Percentiles rank a stretch among this genome's conserved stretches.
phyloP scores from a whole-genome alignment of 2,113 vertebrate species.

The Aleadryas rufinucha region DNA sequence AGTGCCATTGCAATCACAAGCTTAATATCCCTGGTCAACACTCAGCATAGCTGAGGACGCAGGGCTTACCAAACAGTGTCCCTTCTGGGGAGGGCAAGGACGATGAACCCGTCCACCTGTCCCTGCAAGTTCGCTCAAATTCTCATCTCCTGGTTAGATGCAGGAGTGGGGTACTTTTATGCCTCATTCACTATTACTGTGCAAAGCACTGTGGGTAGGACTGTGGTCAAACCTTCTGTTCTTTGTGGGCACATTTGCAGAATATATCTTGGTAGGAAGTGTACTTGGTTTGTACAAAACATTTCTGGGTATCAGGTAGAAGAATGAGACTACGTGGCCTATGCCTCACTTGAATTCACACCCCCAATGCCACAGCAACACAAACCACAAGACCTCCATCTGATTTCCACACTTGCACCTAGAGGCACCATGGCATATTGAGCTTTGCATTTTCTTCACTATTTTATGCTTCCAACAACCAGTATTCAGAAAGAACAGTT shows the following conservation, averaged over 20 bases:
- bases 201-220: background rate
- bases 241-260: background rate
- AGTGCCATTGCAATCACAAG: background rate
- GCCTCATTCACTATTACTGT: background rate
- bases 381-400: background rate
- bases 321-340: background rate
- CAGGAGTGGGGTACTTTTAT: background rate
- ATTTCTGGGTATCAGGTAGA: background rate
- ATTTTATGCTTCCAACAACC: background rate
- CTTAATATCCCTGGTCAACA: background rate
- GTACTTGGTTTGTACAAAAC: background rate
- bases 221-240: background rate
- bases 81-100: background rate
- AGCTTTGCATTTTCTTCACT: background rate
- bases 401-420: background rate
- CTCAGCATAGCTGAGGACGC: background rate
- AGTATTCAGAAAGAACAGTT: background rate
- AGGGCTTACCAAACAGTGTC: background rate
- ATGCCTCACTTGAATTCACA: rapidly evolving
- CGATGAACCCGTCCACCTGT: background rate
- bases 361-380: background rate
- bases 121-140: background rate
- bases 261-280: background rate
- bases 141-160: rapidly evolving
- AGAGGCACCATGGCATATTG: background rate